phyloP scores from a whole-genome alignment of 1,140 invertebrate species.

The Telenomus remus region DNA sequence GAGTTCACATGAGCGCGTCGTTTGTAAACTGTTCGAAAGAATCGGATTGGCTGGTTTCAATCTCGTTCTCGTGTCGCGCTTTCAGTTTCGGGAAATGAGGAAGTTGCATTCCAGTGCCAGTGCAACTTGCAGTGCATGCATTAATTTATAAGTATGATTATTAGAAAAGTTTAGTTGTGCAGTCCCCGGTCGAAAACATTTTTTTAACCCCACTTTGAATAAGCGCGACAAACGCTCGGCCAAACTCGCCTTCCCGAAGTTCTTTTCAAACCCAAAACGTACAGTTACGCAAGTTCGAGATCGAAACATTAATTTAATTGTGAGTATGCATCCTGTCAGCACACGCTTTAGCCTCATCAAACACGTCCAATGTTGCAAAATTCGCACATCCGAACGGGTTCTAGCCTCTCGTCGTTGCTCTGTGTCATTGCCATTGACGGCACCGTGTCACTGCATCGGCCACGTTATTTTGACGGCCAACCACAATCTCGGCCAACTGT shows the following conservation, averaged over 20 bases:
- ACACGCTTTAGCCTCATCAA: neutral
- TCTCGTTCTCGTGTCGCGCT: slow-evolving; percentile 23
- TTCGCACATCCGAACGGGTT: neutral
- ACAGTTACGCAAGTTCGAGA: slow-evolving; percentile 42
- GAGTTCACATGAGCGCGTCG: too few species aligned
- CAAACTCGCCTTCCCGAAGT: neutral
- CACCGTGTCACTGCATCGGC: neutral
- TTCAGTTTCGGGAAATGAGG: slow-evolving; percentile 42
- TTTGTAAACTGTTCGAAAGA: neutral
- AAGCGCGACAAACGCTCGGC: slow-evolving; percentile 4
- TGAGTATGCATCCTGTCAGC: slow-evolving; percentile 15
- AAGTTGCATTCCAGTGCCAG: slow-evolving; percentile 46
- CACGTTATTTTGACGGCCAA: neutral
- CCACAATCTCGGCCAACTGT: neutral
- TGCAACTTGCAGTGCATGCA: slow-evolving; percentile 42
- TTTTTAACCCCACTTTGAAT: slow-evolving; percentile 16
- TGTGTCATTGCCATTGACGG: slow-evolving; percentile 4
- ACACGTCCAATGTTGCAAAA: slow-evolving; percentile 1
- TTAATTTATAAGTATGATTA: slow-evolving; percentile 56
- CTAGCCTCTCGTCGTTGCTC: neutral
- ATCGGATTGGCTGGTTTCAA: neutral
- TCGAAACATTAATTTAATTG: slow-evolving; percentile 42
- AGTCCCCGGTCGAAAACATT: slow-evolving; percentile 23
- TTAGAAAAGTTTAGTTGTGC: slow-evolving; percentile 48
- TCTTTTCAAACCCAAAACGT: slow-evolving; percentile 17